Conservation (phyloP, 2,113 vertebrate species). For the sheep (Ovis aries) region ARS-UI_Ramb_v3.0 NC_056065.1:9525501-9526000, state of each 20-base stretch:
- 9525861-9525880: not conserved
- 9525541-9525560: not conserved
- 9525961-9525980: not conserved
- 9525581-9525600: not conserved
- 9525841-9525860: not conserved
- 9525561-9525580: not conserved
- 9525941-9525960: not conserved
- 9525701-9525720: not conserved
- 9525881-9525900: not conserved
- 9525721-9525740: not conserved
- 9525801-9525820: not conserved
- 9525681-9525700: not conserved
- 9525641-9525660: not conserved
- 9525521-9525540: not conserved
- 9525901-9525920: not conserved
- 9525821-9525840: not conserved
- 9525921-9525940: not conserved
- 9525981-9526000: rapidly evolving
- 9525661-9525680: not conserved
- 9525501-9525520: not conserved
- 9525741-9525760: not conserved
- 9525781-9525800: not conserved
- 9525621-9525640: not conserved
- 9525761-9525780: not conserved
- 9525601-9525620: not conserved